Evolutionary conservation across 2,797 vertebrate genomes (phyloP), one percentile per base, ranked within the genome.

Genomic region (Nothura maculosa): DNA sequence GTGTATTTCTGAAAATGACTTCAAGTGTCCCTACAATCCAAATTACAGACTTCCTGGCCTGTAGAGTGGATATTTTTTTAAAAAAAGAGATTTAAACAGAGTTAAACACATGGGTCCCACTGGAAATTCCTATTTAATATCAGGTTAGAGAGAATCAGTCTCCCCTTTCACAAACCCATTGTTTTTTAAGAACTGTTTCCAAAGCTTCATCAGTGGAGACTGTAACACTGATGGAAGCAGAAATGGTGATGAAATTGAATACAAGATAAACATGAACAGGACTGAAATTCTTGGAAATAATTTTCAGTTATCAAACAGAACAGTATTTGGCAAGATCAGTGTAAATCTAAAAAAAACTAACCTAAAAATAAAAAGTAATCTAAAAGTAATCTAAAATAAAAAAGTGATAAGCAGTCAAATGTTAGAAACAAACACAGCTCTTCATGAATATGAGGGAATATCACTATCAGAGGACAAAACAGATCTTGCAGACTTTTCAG

Each of bases 231-330:
- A 80, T 89, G 42, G 12, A 75, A 40, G 22, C 68, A 89, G 8
- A 90, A 70, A 61, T 32, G 67, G 43, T 77, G 38, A 78, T 86
- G 92, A 97, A 96, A 96, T 69, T 66, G 58, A 89, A 94, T 36
- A 87, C 27, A 79, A 84, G 32, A n/a, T 63, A 89, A 83, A 64
- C 42, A 94, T 60, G 80, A 92, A 57, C 75, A 90, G 62, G 81
- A 75, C 34, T 89, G 36, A 86, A 89, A 60, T 78, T 89, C 79
- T 84, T 87, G 63, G 68, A 8, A 83, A 87, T 72, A 86, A 78
- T 6, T 18, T 34, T 21, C 66, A 43, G 25, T 42, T 67, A 36
- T n/a, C 57, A 76, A 87, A 85, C 32, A 82, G 24, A 87, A 70
- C 18, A 83, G 19, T 69, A 70, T 92, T 91, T 93, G 50, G 68